A percentile compares a stretch with the other conserved stretches of the same genome.
phyloP scores from a whole-genome alignment of 2,113 vertebrate genomes.

The Zosterops hypoxanthus region DNA sequence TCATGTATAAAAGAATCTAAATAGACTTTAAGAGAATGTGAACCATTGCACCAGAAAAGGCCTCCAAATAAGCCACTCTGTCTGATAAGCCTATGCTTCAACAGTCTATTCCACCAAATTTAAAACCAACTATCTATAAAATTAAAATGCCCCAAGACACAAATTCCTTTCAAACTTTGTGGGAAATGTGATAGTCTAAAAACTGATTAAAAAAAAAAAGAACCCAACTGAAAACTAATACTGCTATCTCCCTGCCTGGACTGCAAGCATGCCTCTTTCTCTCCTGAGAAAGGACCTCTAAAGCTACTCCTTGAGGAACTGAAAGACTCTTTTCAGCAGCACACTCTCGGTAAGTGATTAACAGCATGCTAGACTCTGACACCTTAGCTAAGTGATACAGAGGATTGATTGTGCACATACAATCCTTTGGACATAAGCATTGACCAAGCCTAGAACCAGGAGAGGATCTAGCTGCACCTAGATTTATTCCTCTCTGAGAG shows the following conservation, averaged over 20 bases:
- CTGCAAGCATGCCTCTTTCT: too few species aligned
- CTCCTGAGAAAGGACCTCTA: background rate
- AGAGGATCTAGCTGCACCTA: background rate
- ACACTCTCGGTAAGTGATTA: background rate
- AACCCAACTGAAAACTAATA: background rate
- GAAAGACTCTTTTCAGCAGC: background rate
- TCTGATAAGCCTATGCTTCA: background rate
- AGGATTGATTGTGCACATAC: background rate
- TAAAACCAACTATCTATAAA: background rate
- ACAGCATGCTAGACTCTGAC: background rate
- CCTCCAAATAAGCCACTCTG: background rate
- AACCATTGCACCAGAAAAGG: background rate
- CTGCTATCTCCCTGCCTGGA: background rate
- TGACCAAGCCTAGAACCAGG: background rate
- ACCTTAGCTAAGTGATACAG: background rate
- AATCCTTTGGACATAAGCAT: background rate
- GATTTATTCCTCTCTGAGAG: background rate
- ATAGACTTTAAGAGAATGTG: background rate
- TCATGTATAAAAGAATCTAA: background rate
- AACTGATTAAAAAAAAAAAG: background rate
- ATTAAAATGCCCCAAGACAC: background rate
- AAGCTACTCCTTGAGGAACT: background rate
- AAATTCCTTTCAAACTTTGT: background rate
- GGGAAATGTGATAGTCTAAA: background rate
- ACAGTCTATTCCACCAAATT: background rate